These are phyloP conservation scores for Phymastichus coffea DNA, from an alignment of 1,140 invertebrate species.

Conservation along the genomic window DNA sequence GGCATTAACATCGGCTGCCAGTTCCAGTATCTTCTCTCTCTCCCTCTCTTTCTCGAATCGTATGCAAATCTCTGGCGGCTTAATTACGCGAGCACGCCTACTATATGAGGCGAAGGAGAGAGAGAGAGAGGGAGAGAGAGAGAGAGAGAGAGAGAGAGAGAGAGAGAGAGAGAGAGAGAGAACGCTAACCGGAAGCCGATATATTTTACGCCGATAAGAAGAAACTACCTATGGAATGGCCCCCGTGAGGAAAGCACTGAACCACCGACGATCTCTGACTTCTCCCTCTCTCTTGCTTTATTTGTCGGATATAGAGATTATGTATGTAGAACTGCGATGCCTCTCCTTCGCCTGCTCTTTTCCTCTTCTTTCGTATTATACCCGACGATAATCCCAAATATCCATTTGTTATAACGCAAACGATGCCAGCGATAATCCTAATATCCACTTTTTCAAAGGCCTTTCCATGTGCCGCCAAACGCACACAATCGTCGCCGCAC, in stretches of 20 bases:
- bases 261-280: background rate
- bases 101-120: conserved; percentile 30
- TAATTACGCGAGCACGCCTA: conserved; percentile 53
- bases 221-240: conserved; percentile 30
- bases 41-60: conserved; percentile 41
- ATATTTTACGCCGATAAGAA: conserved; percentile 50
- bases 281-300: too few species aligned
- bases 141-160: background rate
- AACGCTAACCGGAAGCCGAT: conserved; percentile 49
- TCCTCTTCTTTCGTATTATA: too few species aligned
- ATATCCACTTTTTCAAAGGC: too few species aligned
- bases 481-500: too few species aligned
- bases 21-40: background rate
- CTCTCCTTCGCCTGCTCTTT: too few species aligned
- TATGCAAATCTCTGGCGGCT: conserved; percentile 55
- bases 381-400: too few species aligned
- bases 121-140: background rate
- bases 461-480: too few species aligned
- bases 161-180: conserved; percentile 32
- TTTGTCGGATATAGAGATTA: too few species aligned
- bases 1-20: conserved; percentile 33
- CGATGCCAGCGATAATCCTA: too few species aligned
- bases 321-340: too few species aligned
- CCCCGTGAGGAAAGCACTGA: conserved; percentile 1
- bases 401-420: too few species aligned